Evolutionary conservation across 2,888 invertebrate genomes (phyloP), one percentile per base, ranked within the genome.

Genomic region (Busseola fusca): DNA sequence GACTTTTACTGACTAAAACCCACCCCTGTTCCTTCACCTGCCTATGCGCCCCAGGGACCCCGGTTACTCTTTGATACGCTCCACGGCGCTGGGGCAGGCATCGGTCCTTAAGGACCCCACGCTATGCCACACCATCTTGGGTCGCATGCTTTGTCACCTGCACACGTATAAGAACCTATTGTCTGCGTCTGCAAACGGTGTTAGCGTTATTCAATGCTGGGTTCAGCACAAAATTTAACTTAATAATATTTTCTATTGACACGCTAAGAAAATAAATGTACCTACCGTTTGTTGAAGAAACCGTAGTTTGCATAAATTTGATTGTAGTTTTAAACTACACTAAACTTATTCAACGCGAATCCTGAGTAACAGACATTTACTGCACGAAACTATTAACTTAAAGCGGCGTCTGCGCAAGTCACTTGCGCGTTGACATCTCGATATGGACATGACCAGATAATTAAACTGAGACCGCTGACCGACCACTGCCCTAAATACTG

Each of bases 381-480:
- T 72, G 74, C 27, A 62, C 21, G 25, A 76, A 60, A 78, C 64
- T 21, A 76, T 72, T 73, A 54, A 52, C 78, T 64, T 66, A 68
- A 70, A 50, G 48, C 75, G 59, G 66, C 69, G 78, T 77, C 72
- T 73, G 74, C 80, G 79, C 76, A 75, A 69, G 60, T 75, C 68
- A 74, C 72, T 78, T 73, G 71, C 58, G 72, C 78, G 69, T 77
- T 78, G 62, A 74, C 82, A 84, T 85, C 90, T 87, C 65, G 69
- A 84, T 87, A 91, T 87, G 89, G 91, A 76, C 86, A 86, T 72
- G 87, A 88, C 88, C 78, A 72, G 86, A 81, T 88, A 87, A 87
- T 89, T 89, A 88, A 80, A 85, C 82, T 84, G 85, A 85, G 84
- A 81, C 84, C 82, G 78, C 75, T 86, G 88, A 80, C 83, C 84